Evolutionary conservation across 2,888 invertebrate genomes (phyloP), one percentile per base, ranked within the genome.

Genomic region (Monochamus alternatus): DNA sequence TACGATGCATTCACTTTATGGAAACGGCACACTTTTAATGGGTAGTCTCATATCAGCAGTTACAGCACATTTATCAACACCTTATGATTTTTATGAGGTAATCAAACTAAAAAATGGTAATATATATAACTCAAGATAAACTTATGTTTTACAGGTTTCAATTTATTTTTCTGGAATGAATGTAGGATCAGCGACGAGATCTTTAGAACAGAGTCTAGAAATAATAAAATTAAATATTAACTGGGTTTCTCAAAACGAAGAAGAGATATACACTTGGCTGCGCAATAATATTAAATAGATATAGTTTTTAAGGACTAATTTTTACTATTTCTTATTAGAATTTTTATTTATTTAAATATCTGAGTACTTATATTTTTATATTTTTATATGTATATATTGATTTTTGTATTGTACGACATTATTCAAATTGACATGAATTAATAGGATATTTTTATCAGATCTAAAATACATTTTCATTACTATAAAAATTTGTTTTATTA

Each of bases 211-310:
- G 81, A 95, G 95, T 12, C 87, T 96, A 63, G 97, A 97, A 88
- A 94, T 92, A 1, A 95, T 96, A 32, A 93, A 93, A 10, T 91
- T 95, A 30, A 96, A 97, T 90, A 93, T 95, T 1, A 93, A 94
- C 78, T 97, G 96, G 96, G 94, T 96, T 60, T 84, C 89, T 1
- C 88, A 90, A 32, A 92, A 92, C 10, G 92, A 92, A 82, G 89
- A 89, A 1, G 92, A 92, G 80, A 89, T 89, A 77, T 88, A 88
- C 80, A 87, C 85, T 74, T 89, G 89, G 89, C 84, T 89, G 78
- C 84, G 85, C 79, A 86, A 86, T 83, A 84, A 86, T 81, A 79
- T 86, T 77, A 85, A 85, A 78, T 85, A 85, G 81, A 82, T 79
- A 59, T 76, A 74, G 69, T 51, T 60, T 7, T 69, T 44, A 58